Evolutionary conservation across 2,888 invertebrate genomes (phyloP).

Genomic region (Dioctria rufipes): DNA sequence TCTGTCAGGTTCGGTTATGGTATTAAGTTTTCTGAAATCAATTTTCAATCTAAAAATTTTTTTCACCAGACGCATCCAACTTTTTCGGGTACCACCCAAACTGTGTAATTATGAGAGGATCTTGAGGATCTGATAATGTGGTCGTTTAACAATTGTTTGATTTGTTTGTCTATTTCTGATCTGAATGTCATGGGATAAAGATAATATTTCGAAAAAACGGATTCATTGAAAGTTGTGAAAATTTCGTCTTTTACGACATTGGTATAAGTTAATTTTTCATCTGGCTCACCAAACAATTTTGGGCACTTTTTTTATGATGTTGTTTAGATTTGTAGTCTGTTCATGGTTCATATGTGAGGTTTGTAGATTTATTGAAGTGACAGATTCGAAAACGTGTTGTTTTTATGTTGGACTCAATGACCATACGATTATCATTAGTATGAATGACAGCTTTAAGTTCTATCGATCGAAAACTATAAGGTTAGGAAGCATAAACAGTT

Average conservation of each 20-base stretch:
- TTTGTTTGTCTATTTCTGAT: conserved; percentile 54
- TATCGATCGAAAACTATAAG: not conserved
- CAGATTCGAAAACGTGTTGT: conserved; percentile 27
- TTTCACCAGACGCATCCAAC: conserved; percentile 46
- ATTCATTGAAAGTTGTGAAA: conserved; percentile 47
- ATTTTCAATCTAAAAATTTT: conserved; percentile 6
- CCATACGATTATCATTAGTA: conserved; percentile 42
- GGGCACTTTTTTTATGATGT: not conserved
- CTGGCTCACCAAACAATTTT: conserved; percentile 16
- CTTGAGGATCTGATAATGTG: conserved; percentile 55
- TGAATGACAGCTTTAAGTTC: conserved; percentile 11
- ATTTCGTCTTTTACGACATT: conserved; percentile 55
- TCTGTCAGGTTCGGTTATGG: conserved; percentile 1
- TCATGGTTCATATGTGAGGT: not conserved
- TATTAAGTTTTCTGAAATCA: conserved; percentile 34
- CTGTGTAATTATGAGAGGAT: conserved; percentile 59
- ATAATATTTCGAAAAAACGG: conserved; percentile 55
- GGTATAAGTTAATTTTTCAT: conserved; percentile 27
- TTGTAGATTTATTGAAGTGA: not conserved
- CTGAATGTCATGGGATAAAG: conserved; percentile 52
- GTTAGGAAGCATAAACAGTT: too few species aligned
- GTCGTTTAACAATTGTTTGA: conserved; percentile 50
- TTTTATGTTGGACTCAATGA: not conserved
- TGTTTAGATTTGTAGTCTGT: not conserved
- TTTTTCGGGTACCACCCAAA: not conserved